Conservation (phyloP, 1,140 invertebrate genomes). For the Philotrypesis tridentata region DNA sequence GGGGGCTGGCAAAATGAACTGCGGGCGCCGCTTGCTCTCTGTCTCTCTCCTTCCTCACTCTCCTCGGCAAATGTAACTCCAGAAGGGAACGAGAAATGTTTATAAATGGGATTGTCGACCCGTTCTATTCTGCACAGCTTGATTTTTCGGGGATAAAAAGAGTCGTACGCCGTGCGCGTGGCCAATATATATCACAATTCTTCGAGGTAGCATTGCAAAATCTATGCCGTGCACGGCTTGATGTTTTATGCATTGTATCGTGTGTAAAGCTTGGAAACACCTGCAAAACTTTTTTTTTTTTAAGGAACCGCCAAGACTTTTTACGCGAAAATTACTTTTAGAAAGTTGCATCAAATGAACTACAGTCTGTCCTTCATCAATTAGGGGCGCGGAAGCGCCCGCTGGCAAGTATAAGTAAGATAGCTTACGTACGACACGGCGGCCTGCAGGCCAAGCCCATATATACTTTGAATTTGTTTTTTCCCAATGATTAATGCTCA, state of each 20-base stretch:
- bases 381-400: no score
- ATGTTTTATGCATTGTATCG: background rate
- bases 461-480: no score
- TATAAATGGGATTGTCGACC: conserved; percentile 70
- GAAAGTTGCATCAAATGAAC: background rate
- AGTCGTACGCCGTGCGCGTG: background rate
- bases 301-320: no score
- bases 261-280: conserved; percentile 22
- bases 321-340: conserved; percentile 2
- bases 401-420: no score
- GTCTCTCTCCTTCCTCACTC: no score
- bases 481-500: no score
- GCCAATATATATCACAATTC: background rate
- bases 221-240: no score
- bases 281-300: conserved; percentile 15
- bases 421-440: no score
- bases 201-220: no score
- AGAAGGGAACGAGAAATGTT: conserved; percentile 67
- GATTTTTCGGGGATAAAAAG: conserved; percentile 50
- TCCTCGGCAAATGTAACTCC: conserved; percentile 59
- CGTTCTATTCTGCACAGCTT: conserved; percentile 53
- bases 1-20: conserved; percentile 48
- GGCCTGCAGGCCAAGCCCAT: no score
- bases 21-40: background rate
- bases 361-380: no score